A percentile compares a stretch with the other conserved stretches of the same genome.
phyloP scores from a whole-genome alignment of 2,888 invertebrate species.

The Aromia moschata region DNA sequence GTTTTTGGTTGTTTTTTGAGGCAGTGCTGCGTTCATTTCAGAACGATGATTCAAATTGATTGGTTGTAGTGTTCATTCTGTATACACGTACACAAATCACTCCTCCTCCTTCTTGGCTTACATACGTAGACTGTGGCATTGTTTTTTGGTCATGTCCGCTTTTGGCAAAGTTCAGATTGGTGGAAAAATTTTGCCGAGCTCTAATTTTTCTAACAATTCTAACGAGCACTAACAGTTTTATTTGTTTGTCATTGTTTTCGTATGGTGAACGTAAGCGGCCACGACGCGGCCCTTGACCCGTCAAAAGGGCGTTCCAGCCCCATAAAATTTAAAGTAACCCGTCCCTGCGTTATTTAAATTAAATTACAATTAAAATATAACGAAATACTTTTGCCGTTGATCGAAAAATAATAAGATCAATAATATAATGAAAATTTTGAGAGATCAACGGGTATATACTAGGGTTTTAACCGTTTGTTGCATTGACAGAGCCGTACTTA shows the following conservation, averaged over 20 bases:
- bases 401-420: too few species aligned
- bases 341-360: too few species aligned
- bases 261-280: conserved; percentile 22
- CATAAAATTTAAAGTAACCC: too few species aligned
- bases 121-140: conserved; percentile 44
- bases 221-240: conserved; percentile 15
- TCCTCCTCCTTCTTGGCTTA: conserved; percentile 44
- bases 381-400: too few species aligned
- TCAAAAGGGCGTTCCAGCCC: too few species aligned
- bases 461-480: too few species aligned
- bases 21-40: conserved; percentile 45
- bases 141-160: conserved; percentile 47
- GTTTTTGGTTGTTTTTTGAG: conserved; percentile 38
- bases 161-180: conserved; percentile 41
- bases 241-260: conserved; percentile 18
- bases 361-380: too few species aligned
- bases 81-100: conserved; percentile 44
- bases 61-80: conserved; percentile 30
- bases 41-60: conserved; percentile 33
- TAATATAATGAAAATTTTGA: too few species aligned
- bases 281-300: too few species aligned
- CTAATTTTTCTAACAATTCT: conserved; percentile 16
- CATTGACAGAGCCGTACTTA: too few species aligned
- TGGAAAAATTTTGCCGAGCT: conserved; percentile 37
- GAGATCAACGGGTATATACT: too few species aligned